A percentile compares a stretch with the other conserved stretches of the same genome.
Conservation (phyloP, 2,113 vertebrate genomes). For the Channa argus region DNA sequence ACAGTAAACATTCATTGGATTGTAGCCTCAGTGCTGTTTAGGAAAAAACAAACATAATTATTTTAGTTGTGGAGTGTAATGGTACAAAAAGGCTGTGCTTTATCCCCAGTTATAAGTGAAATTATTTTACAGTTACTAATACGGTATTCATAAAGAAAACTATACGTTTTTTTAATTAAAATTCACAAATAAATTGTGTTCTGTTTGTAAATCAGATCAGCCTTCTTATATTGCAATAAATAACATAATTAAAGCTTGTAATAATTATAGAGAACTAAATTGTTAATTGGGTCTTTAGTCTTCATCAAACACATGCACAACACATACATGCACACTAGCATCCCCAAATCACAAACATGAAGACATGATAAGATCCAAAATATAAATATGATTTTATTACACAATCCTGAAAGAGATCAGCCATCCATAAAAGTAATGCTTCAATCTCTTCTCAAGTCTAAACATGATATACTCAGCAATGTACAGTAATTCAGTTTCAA, state of each 20-base stretch:
- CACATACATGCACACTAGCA: background rate
- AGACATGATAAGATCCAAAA: slow-evolving; percentile 78
- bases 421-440: slow-evolving; percentile 80
- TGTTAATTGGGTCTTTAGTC: background rate
- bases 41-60: background rate
- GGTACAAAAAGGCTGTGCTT: slow-evolving; percentile 36
- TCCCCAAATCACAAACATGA: slow-evolving; percentile 34
- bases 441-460: slow-evolving; percentile 79
- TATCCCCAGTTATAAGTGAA: slow-evolving; percentile 14
- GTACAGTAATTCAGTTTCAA: slow-evolving; percentile 81
- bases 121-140: slow-evolving; percentile 35
- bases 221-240: too few relatives aligned
- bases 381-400: slow-evolving; percentile 87
- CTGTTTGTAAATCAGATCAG: background rate
- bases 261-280: background rate
- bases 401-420: slow-evolving; percentile 81
- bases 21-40: background rate
- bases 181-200: slow-evolving; percentile 2
- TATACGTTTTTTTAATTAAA: too few relatives aligned
- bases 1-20: too few relatives aligned
- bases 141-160: background rate
- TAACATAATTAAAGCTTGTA: background rate
- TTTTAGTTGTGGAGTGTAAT: background rate
- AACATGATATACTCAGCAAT: slow-evolving; percentile 78
- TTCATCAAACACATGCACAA: background rate